Conservation (phyloP, 2,113 vertebrate genomes). For the Tursiops truncatus region DNA sequence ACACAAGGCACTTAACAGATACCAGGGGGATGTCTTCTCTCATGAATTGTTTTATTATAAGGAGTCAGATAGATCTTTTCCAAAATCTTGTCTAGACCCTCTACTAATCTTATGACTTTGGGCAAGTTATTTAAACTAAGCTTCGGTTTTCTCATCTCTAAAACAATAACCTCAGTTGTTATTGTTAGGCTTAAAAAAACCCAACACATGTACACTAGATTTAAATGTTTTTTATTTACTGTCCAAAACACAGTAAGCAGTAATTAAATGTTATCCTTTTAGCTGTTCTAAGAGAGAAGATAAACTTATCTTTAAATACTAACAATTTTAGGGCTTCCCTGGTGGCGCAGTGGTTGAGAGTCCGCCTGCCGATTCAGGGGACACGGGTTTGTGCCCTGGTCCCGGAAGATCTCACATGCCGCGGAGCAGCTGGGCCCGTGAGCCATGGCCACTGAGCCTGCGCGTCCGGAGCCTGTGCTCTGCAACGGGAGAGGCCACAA, state of each 20-base stretch:
- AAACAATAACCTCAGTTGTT: neutral
- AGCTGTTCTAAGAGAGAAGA: neutral
- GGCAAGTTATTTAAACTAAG: constrained; percentile 2
- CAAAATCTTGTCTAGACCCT: neutral
- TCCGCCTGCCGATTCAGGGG: too few relatives aligned
- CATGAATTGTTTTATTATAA: neutral
- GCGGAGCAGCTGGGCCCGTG: too few relatives aligned
- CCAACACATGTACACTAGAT: neutral
- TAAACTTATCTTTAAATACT: constrained; percentile 36
- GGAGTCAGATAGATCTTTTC: neutral
- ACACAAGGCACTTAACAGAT: neutral
- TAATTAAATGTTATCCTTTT: neutral
- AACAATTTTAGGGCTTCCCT: neutral
- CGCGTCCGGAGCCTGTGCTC: too few relatives aligned
- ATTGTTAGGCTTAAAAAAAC: neutral
- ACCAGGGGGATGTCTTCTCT: neutral
- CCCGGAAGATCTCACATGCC: too few relatives aligned
- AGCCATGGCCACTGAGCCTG: too few relatives aligned
- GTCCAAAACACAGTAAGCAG: neutral
- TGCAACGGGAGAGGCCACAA: too few relatives aligned
- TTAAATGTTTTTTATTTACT: neutral
- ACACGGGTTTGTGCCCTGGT: too few relatives aligned
- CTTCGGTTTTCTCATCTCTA: neutral
- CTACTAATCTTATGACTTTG: constrained; percentile 3
- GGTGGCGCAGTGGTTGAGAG: too few relatives aligned